Base-by-base conservation (phyloP, 1,140 invertebrate genomes). In the Leptinotarsa undecemlineata region DNA sequence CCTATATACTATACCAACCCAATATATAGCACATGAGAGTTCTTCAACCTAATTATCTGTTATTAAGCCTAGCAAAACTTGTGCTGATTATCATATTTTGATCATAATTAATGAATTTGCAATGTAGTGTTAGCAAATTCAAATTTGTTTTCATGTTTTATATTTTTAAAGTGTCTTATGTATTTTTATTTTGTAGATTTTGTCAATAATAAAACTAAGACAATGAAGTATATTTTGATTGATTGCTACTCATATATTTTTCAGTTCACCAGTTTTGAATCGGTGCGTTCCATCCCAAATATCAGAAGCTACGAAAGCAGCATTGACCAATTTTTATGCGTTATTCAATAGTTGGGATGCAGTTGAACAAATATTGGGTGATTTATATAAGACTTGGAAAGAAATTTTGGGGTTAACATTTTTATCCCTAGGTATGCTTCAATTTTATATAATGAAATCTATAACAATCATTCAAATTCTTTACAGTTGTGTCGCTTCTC, bases 291-390 rank as follows among this genome's bases (percentile, higher is more conserved):
- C 96, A 21, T 91, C 90, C 74, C 86, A 85, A 19, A 84, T 91
- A 8, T 88, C 89, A 76, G 90, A 91, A 68, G 82, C 92, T 1
- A 86, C 89, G 4, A 84, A 88, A 72, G 86, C 88, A 71, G 86
- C 93, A 21, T 87, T 93, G 74, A 88, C 85, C 19, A 91, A 93
- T 82, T 88, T 96, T 73, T 95, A 95, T 87, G 90, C 90, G 11
- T 87, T 94, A 75, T 86, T 97, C 11, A 96, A 96, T 84, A 92
- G 91, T 80, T 95, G 94, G 91, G 94, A 96, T 85, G 89, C 92
- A 48, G 90, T 96, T 74, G 93, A 96, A 84, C 93, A 96, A 86
- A 90, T 96, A 82, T 86, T 97, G 3, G 91, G 92, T 66, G 96
- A 98, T 87, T 86, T 98, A 1, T 96, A 95, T 81, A 91, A 91